These are phyloP conservation scores for Oligia latruncula DNA, from an alignment of 2,888 invertebrate genomes.

Conservation along the genomic window DNA sequence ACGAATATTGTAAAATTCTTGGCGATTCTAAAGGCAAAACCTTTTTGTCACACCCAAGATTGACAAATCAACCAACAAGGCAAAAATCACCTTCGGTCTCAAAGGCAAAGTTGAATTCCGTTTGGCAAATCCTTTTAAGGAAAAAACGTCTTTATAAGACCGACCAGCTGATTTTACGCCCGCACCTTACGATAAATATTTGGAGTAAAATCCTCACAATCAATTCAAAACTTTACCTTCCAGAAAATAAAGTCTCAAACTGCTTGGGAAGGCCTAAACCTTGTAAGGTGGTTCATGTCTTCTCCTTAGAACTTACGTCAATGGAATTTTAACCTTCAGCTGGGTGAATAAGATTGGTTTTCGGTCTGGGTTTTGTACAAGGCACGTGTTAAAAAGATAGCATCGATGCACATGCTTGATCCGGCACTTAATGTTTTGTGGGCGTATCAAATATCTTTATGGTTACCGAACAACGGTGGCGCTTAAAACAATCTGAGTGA, in stretches of 20 bases:
- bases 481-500: constrained; percentile 78
- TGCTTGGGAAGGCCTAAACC: constrained; percentile 23
- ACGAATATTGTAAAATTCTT: constrained; percentile 18
- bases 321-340: not conserved
- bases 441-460: constrained; percentile 86
- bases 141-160: constrained; percentile 57
- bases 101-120: constrained; percentile 18
- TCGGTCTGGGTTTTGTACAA: constrained; percentile 39
- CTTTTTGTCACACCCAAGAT: constrained; percentile 13
- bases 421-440: constrained; percentile 86
- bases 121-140: not conserved
- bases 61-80: not conserved
- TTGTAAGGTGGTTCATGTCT: constrained; percentile 65
- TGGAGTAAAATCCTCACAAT: constrained; percentile 66
- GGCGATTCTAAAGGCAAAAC: not conserved
- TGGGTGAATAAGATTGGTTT: constrained; percentile 55
- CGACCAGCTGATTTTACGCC: constrained; percentile 85
- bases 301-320: constrained; percentile 30
- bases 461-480: constrained; percentile 76
- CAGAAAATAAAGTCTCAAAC: constrained; percentile 37
- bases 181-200: constrained; percentile 79
- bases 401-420: constrained; percentile 87
- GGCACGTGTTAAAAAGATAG: constrained; percentile 83
- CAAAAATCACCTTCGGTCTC: constrained; percentile 11
- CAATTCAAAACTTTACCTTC: constrained; percentile 7